Evolutionary conservation across 2,888 invertebrate genomes (phyloP).

Genomic region (Caenorhabditis drosophilae): DNA sequence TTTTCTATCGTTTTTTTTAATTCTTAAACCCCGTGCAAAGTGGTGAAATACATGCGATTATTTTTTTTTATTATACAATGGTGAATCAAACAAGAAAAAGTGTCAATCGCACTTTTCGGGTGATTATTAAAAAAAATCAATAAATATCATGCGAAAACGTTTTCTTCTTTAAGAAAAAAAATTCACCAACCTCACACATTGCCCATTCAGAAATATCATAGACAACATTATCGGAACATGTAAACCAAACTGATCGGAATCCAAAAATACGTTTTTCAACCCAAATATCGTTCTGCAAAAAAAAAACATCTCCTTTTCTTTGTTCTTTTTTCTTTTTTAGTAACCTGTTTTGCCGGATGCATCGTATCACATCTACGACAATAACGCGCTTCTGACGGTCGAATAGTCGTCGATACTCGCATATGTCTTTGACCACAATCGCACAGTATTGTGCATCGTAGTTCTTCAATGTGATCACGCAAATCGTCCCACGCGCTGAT

Average conservation of each 20-base stretch:
- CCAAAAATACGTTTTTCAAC: slow-evolving; percentile 87
- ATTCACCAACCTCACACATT: slow-evolving; percentile 88
- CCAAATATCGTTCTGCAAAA: slow-evolving; percentile 74
- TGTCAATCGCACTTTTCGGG: too few species aligned
- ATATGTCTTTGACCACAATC: slow-evolving; percentile 90
- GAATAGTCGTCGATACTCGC: slow-evolving; percentile 83
- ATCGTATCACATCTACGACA: slow-evolving; percentile 83
- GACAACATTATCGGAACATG: slow-evolving; percentile 92
- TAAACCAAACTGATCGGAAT: slow-evolving; percentile 90
- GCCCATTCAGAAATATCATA: slow-evolving; percentile 98
- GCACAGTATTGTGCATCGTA: slow-evolving; percentile 90
- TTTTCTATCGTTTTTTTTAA: too few species aligned
- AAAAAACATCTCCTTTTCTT: too few species aligned
- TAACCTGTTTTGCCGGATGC: slow-evolving; percentile 83
- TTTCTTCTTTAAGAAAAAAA: too few species aligned
- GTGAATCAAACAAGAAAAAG: too few species aligned
- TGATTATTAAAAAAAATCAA: too few species aligned
- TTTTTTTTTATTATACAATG: too few species aligned
- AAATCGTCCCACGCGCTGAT: slow-evolving; percentile 30
- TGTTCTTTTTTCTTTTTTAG: too few species aligned
- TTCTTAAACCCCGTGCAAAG: too few species aligned
- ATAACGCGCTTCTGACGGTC: slow-evolving; percentile 88
- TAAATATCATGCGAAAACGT: too few species aligned
- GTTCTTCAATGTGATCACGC: slow-evolving; percentile 70
- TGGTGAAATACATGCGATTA: too few species aligned